A percentile compares a stretch with the other conserved stretches of the same genome.
phyloP scores from a whole-genome alignment of 2,113 vertebrate species.

The Delphinapterus leucas region DNA sequence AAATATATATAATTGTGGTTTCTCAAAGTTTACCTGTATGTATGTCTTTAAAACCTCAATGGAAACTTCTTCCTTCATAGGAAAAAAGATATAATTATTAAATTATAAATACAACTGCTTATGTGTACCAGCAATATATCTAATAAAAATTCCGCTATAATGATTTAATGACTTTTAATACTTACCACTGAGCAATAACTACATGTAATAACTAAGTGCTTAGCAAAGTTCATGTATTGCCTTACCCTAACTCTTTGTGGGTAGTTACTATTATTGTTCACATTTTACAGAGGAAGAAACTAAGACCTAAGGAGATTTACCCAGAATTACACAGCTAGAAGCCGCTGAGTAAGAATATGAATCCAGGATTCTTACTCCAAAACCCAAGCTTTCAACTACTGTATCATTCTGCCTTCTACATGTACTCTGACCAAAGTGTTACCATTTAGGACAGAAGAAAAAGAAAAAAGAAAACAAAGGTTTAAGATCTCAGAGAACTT shows the following conservation, averaged over 20 bases:
- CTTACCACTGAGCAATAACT: neutral
- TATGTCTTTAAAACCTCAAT: constrained; percentile 92
- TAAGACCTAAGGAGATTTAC: neutral
- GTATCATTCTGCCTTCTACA: neutral
- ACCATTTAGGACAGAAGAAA: neutral
- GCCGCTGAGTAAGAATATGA: neutral
- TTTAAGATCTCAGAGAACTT: neutral
- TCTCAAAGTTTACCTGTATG: constrained; percentile 85
- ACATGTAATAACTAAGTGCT: neutral
- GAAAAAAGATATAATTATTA: constrained; percentile 55
- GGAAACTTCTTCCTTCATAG: constrained; percentile 89
- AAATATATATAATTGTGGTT: neutral
- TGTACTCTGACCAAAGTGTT: neutral
- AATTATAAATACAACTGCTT: constrained; percentile 47
- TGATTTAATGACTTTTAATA: constrained; percentile 12
- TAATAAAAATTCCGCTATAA: constrained; percentile 34
- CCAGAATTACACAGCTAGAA: neutral
- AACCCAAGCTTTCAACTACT: neutral
- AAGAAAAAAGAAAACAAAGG: neutral
- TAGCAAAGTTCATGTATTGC: neutral
- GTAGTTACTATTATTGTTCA: neutral
- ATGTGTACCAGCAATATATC: neutral
- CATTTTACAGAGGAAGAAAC: neutral
- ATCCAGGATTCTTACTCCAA: neutral
- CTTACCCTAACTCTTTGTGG: neutral